Evolutionary conservation across 2,888 invertebrate species (phyloP), one percentile per base, ranked within the genome.

Genomic region (Zonitis immaculata): DNA sequence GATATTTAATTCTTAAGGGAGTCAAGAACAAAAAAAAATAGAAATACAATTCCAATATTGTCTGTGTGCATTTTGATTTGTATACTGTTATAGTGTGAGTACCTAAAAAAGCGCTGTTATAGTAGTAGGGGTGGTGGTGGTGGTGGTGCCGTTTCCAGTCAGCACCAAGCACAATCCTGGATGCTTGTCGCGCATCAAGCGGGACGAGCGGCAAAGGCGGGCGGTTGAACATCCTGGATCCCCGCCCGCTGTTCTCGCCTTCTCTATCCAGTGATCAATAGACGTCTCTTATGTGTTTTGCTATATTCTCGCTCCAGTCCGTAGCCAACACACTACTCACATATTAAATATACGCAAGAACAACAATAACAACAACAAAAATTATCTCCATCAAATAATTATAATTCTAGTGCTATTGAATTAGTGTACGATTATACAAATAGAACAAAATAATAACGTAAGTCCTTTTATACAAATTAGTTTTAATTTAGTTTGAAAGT

Each of bases 201-300:
- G 59, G 55, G 63, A 60, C 62, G 61, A 57, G 66, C 60, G 62
- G 63, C 58, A 61, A 61, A 56, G 66, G 66, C 61, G n/a, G 61
- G 62, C 61, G 61, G 63, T 32, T 42, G 51, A 58, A 66, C 58
- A 63, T 63, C 65, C 64, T 64, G 65, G 63, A 63, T 65, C 66
- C 66, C 66, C 66, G 66, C 66, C 66, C 65, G 66, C 66, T 66
- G 65, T 66, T 66, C 66, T 66, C 66, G 65, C 66, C n/a, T n/a
- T n/a, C n/a, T n/a, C 62, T 64, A 57, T 64, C 59, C 66, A 62
- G 66, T 66, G 66, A 66, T 66, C 66, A 66, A 66, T 66, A 66
- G 66, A 66, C 65, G 66, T 63, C 61, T 64, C 64, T 65, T 65
- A 64, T 61, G 66, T 66, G 65, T 60, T 66, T 61, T 59, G 60